Percentiles rank a stretch among this genome's conserved stretches.
These are phyloP conservation scores for Myoxocephalus aenaeus DNA, from an alignment of 2,797 vertebrate species.

Conservation along the genomic window DNA sequence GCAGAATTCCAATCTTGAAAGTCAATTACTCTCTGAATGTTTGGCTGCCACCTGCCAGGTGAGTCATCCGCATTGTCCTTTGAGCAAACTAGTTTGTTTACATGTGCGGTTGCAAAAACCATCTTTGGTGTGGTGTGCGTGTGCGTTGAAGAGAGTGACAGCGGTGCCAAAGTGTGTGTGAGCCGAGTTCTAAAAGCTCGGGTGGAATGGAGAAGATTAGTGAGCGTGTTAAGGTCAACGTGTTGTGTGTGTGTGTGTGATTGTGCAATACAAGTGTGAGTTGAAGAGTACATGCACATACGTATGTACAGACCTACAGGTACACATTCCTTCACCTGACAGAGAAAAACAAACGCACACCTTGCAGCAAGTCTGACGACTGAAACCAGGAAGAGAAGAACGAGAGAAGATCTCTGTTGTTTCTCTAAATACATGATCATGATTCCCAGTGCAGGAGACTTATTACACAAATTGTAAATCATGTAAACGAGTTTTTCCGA, in stretches of 20 bases:
- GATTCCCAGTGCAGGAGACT: background rate
- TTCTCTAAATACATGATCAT: background rate
- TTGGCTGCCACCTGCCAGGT: constrained; percentile 48
- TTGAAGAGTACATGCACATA: constrained; percentile 10
- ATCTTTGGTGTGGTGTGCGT: background rate
- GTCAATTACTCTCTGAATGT: constrained; percentile 52
- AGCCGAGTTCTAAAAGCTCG: background rate
- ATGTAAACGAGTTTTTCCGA: background rate
- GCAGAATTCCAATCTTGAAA: constrained; percentile 73
- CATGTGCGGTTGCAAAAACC: constrained; percentile 2
- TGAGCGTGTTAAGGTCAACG: background rate
- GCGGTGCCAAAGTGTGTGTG: constrained; percentile 3
- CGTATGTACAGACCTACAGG: constrained; percentile 39
- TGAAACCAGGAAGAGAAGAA: background rate
- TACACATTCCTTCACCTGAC: constrained; percentile 47
- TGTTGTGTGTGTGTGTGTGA: background rate
- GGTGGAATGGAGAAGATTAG: background rate
- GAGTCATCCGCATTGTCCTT: constrained; percentile 53
- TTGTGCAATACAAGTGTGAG: background rate
- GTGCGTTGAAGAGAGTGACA: constrained; percentile 11
- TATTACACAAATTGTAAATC: background rate
- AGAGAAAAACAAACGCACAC: constrained; percentile 37
- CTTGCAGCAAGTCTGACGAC: background rate
- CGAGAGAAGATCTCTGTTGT: background rate
- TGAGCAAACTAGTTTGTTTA: constrained; percentile 51